These are phyloP conservation scores for Pionites leucogaster DNA, from an alignment of 2,113 vertebrate genomes.

Conservation along the genomic window DNA sequence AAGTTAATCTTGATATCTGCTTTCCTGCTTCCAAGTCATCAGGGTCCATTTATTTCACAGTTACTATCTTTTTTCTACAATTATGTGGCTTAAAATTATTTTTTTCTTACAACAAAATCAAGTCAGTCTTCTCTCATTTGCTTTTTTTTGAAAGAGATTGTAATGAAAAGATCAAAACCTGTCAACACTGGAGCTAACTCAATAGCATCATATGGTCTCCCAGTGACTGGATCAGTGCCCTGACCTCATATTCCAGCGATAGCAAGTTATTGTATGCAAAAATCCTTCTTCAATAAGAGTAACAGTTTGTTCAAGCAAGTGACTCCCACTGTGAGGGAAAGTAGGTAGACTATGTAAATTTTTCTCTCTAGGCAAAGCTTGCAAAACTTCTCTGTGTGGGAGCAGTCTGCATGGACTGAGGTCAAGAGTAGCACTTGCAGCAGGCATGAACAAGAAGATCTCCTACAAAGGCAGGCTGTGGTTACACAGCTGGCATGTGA, in stretches of 20 bases:
- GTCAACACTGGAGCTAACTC: neutral
- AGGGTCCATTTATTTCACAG: neutral
- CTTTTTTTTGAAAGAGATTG: neutral
- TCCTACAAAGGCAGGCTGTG: rapidly evolving
- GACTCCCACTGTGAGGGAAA: neutral
- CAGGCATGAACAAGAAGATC: neutral
- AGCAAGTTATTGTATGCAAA: neutral
- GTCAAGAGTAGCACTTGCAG: neutral
- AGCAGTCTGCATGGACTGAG: neutral
- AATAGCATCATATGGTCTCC: neutral
- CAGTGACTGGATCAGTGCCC: neutral
- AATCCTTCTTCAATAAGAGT: neutral
- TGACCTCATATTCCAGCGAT: neutral
- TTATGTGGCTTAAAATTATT: neutral
- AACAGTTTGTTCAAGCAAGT: neutral
- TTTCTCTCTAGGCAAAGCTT: neutral
- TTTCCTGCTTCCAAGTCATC: neutral
- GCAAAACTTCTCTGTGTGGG: neutral
- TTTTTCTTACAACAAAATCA: neutral
- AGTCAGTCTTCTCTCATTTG: neutral
- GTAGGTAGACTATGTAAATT: neutral
- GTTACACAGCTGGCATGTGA: neutral
- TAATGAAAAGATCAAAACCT: neutral
- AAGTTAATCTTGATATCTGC: neutral
- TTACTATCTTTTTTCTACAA: neutral